A percentile compares a stretch with the other conserved stretches of the same genome.
Evolutionary conservation across 1,140 invertebrate genomes (phyloP).

Genomic region (Asbolus verrucosus): DNA sequence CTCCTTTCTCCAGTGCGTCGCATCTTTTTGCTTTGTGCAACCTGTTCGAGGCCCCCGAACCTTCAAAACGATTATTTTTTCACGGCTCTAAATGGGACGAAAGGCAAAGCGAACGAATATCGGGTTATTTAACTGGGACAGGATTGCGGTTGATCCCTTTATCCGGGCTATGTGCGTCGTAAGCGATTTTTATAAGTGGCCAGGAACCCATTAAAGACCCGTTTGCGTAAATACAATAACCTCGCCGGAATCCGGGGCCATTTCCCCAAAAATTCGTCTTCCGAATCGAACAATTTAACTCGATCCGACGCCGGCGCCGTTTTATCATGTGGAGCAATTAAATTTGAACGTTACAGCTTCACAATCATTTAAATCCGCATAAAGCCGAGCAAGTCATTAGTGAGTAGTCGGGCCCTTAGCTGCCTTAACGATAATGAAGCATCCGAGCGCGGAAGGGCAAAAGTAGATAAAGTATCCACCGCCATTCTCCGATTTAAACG

Average conservation of each 20-base stretch:
- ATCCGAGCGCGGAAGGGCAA: conserved; percentile 22
- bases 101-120: too few relatives aligned
- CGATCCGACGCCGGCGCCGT: neutral
- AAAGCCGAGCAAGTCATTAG: conserved; percentile 31
- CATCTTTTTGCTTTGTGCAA: too few relatives aligned
- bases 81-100: too few relatives aligned
- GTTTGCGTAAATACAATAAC: neutral
- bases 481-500: conserved; percentile 26
- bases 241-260: neutral
- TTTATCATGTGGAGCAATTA: conserved; percentile 14
- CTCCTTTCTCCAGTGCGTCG: too few relatives aligned
- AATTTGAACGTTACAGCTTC: conserved; percentile 11
- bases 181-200: conserved; percentile 12
- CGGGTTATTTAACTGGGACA: neutral
- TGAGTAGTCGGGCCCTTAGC: conserved; percentile 7
- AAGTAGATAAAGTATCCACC: conserved; percentile 10
- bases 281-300: neutral
- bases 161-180: neutral
- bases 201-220: neutral
- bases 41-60: too few relatives aligned
- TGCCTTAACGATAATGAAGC: conserved; percentile 30
- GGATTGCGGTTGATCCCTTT: conserved; percentile 5
- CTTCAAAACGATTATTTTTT: too few relatives aligned
- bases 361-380: conserved; percentile 22
- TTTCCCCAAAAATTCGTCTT: neutral